Evolutionary conservation across 2,113 vertebrate genomes (phyloP).

Genomic region (Spea multiplicata): DNA sequence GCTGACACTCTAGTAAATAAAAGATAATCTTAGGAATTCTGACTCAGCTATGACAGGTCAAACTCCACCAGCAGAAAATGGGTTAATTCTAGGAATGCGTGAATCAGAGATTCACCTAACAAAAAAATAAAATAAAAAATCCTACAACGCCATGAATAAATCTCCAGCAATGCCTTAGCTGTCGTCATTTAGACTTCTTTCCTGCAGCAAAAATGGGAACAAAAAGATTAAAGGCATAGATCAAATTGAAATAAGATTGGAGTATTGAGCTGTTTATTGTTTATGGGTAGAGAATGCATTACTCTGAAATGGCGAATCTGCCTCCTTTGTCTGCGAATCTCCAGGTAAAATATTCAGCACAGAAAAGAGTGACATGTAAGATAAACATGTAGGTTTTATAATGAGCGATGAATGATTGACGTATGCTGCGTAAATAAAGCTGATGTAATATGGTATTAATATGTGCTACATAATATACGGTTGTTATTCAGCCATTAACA

Average conservation of each 20-base stretch:
- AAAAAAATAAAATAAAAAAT: constrained; percentile 17
- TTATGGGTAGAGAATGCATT: constrained; percentile 38
- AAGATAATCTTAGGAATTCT: neutral
- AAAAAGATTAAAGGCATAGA: constrained; percentile 46
- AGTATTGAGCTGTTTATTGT: constrained; percentile 45
- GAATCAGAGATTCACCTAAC: constrained; percentile 23
- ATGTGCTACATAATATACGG: constrained; percentile 4
- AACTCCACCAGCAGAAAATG: neutral
- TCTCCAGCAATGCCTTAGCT: constrained; percentile 22
- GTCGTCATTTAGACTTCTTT: constrained; percentile 41
- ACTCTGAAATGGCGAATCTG: constrained; percentile 25
- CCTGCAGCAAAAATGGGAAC: constrained; percentile 41
- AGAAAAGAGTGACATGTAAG: constrained; percentile 17
- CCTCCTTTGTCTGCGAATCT: constrained; percentile 21
- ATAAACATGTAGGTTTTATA: constrained; percentile 24
- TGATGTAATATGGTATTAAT: neutral
- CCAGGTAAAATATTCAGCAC: constrained; percentile 27
- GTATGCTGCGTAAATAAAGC: constrained; percentile 1
- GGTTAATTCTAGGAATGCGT: constrained; percentile 30
- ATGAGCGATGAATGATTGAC: constrained; percentile 16
- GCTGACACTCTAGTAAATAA: neutral
- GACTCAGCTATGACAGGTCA: neutral
- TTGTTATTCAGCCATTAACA: constrained; percentile 19
- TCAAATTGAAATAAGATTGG: constrained; percentile 43
- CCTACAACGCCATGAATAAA: constrained; percentile 8